These are phyloP conservation scores for Tenebrio molitor DNA, from an alignment of 1,140 invertebrate species.

Conservation along the genomic window DNA sequence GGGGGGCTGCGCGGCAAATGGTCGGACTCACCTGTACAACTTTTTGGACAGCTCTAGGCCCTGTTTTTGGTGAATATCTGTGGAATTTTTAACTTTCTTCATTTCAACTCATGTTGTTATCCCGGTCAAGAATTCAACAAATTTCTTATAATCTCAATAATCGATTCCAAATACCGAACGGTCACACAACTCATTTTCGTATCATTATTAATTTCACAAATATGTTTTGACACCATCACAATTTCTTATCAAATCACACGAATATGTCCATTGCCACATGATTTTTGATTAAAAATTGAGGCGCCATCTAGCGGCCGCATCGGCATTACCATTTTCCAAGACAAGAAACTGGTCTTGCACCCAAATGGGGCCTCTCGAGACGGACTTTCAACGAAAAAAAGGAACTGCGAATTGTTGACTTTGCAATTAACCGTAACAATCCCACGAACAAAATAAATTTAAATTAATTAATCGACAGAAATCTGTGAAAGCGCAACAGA, in stretches of 20 bases:
- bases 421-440: no score
- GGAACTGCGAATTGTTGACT: no score
- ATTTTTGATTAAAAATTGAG: slow-evolving; percentile 46
- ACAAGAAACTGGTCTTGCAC: no score
- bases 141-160: slow-evolving; percentile 55
- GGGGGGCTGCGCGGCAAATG: no score
- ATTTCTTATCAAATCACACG: slow-evolving; percentile 63
- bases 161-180: slow-evolving; percentile 51
- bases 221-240: slow-evolving; percentile 65
- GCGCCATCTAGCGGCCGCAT: slow-evolving; percentile 48
- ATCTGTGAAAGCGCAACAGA: no score
- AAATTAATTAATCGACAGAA: no score
- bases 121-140: slow-evolving; percentile 65
- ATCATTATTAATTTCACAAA: slow-evolving; percentile 63
- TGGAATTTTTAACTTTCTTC: slow-evolving; percentile 64
- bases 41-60: slow-evolving; percentile 65
- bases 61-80: slow-evolving; percentile 64
- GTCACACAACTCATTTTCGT: slow-evolving; percentile 61
- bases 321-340: no score
- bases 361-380: no score
- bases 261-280: slow-evolving; percentile 53
- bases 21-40: slow-evolving; percentile 62
- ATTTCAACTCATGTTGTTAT: slow-evolving; percentile 65
- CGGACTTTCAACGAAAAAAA: no score
- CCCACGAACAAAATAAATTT: no score